Evolutionary conservation across 2,113 vertebrate species (phyloP).

Genomic region (Trochalopteron elliotii): DNA sequence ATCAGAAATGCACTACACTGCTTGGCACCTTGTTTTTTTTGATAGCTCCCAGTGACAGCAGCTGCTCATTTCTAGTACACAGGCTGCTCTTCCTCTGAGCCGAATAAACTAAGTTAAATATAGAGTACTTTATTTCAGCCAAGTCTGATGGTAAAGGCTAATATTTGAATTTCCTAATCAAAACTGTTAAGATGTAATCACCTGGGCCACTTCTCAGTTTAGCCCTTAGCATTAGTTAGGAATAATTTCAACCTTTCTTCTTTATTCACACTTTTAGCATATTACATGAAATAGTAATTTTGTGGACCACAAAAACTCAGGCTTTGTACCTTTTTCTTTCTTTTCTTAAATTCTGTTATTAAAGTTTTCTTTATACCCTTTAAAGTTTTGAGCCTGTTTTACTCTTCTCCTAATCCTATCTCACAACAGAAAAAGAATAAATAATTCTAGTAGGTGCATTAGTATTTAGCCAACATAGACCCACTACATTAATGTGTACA

Average conservation of each 20-base stretch:
- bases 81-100: neutral
- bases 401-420: neutral
- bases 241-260: neutral
- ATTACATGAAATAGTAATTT: neutral
- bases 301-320: neutral
- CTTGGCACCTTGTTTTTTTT: neutral
- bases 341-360: neutral
- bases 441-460: neutral
- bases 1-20: neutral
- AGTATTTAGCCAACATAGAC: neutral
- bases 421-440: neutral
- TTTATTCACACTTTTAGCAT: neutral
- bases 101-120: neutral
- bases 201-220: neutral
- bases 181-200: neutral
- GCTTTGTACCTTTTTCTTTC: neutral
- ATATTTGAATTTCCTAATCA: neutral
- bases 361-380: neutral
- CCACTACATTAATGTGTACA: neutral
- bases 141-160: neutral
- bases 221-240: neutral
- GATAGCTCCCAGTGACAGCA: neutral
- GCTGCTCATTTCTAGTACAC: neutral
- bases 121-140: neutral
- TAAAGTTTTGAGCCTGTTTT: neutral